phyloP scores from a whole-genome alignment of 1,140 invertebrate species.

The Cotesia glomerata region DNA sequence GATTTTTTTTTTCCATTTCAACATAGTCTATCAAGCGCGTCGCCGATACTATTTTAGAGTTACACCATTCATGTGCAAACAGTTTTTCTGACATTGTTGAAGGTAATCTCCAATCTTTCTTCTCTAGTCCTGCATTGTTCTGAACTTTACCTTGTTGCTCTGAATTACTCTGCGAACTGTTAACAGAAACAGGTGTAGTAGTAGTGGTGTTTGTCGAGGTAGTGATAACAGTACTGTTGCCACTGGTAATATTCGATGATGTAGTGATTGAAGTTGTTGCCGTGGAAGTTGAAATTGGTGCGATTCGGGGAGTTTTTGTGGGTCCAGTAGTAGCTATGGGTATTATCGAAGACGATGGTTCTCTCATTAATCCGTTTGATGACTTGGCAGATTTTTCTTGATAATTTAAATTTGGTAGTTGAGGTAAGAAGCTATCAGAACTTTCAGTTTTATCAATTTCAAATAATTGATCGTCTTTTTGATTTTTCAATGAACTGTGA shows the following conservation, averaged over 20 bases:
- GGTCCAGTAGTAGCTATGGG: neutral
- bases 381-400: slow-evolving; percentile 6
- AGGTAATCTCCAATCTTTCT: slow-evolving; percentile 50
- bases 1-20: slow-evolving; percentile 63
- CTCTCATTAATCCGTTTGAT: neutral
- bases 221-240: neutral
- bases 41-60: slow-evolving; percentile 47
- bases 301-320: neutral
- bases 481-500: neutral
- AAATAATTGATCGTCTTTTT: slow-evolving; percentile 25
- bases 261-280: neutral
- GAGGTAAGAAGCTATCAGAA: slow-evolving; percentile 58
- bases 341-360: neutral
- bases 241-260: neutral
- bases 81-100: slow-evolving; percentile 50
- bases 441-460: slow-evolving; percentile 56
- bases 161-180: neutral
- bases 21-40: slow-evolving; percentile 56
- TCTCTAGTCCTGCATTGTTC: neutral
- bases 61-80: slow-evolving; percentile 46
- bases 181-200: too few relatives aligned
- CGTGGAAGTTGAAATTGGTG: neutral
- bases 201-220: neutral
- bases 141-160: neutral
- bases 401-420: slow-evolving; percentile 13